A percentile compares a stretch with the other conserved stretches of the same genome.
Conservation (phyloP, 1,140 invertebrate species). For the Tenebrio molitor region DNA sequence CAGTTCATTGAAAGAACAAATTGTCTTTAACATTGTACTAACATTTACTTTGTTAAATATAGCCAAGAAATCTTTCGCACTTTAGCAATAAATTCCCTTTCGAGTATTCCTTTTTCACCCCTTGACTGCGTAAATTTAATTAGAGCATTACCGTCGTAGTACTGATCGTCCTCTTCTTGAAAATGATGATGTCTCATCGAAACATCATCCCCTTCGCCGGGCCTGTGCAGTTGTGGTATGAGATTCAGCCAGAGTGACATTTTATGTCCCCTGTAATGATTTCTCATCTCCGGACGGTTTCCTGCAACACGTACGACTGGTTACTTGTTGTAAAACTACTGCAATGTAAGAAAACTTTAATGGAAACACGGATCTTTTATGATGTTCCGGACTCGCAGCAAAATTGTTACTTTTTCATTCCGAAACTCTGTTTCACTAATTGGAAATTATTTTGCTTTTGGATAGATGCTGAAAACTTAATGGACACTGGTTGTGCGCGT, state of each 20-base stretch:
- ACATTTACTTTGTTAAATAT: no score
- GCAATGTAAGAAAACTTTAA: slow-evolving; percentile 23
- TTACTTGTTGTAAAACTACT: slow-evolving; percentile 35
- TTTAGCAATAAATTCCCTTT: no score
- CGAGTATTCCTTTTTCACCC: no score
- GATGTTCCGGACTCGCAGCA: slow-evolving; percentile 10
- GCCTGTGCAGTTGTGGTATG: slow-evolving; percentile 87
- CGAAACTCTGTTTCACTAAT: background rate
- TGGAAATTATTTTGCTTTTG: no score
- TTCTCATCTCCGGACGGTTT: slow-evolving; percentile 77
- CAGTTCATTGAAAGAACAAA: no score
- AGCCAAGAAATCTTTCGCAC: no score
- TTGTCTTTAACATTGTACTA: no score
- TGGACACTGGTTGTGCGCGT: no score
- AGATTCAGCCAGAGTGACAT: slow-evolving; percentile 94
- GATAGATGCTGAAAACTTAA: no score
- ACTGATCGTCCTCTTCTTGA: slow-evolving; percentile 76
- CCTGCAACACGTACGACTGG: slow-evolving; percentile 66
- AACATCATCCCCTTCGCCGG: slow-evolving; percentile 78
- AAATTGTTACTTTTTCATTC: background rate
- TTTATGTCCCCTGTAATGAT: slow-evolving; percentile 91
- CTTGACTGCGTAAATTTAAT: no score
- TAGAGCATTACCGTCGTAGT: slow-evolving; percentile 74
- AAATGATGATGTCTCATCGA: slow-evolving; percentile 85
- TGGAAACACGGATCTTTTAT: slow-evolving; percentile 13